Base-by-base conservation (phyloP, 2,113 vertebrate genomes). In the Cranoglanis bouderius region DNA sequence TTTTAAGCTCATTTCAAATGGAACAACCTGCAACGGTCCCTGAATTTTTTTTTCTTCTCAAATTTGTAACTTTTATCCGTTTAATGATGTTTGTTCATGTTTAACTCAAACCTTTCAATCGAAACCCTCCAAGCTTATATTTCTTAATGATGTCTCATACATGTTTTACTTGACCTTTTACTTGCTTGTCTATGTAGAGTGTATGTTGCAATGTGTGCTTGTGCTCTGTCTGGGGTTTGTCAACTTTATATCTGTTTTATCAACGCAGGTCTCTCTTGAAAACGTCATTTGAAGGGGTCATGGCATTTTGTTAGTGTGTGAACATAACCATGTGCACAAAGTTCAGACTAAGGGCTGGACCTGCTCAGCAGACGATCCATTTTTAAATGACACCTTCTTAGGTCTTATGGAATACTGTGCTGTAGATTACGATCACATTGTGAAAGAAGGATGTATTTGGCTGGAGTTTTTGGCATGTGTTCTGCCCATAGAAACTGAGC, bases 161-260 rank as follows among this genome's bases (percentile, higher is more conserved):
- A 46, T 21, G 40, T 6, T 49, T n/a, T 78, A 78, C 43, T 24
- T 75, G 72, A 75, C 72, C 38, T 75, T 75, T 75, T 43, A 29
- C 13, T 14, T 49, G 5, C 12, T 78, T 78, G 74, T 78, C 4
- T 29, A 13, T 78, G 72, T 75, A 26, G 40, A 3, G 8, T 46
- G 19, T 75, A 75, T 26, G 43, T 78, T 78, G 75, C 75, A 49
- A 78, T 78, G 75, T n/a, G 75, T 78, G 38, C 70, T 43, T 24
- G 70, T 43, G 21, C 24, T 43, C 38, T 19, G 19, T 40, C 38
- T 77, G 40, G 9, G 9, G 24, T 77, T 49, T 78, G 75, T 75
- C 38, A 75, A 6, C 26, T 75, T 75, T 75, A 75, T 75, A 75
- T 46, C 38, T 74, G 35, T 74, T 74, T 74, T 55, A 40, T 75